Evolutionary conservation across 92 coral and sea anemone species (phyloP).

Genomic region (Porites lobata): DNA sequence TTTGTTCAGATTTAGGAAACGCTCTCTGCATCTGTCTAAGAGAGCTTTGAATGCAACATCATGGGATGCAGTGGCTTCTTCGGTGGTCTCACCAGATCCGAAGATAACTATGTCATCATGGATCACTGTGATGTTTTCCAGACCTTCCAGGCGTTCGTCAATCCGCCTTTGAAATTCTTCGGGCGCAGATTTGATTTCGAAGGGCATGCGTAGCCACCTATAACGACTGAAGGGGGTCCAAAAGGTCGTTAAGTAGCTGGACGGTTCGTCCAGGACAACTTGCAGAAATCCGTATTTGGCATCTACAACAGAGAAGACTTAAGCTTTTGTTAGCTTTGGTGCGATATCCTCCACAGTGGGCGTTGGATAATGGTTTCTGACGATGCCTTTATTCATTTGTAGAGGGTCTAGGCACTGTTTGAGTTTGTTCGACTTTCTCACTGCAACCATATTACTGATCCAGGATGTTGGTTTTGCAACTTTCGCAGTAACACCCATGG

Average conservation of each 20-base stretch:
- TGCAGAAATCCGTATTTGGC: conserved; percentile 70
- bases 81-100: conserved; percentile 41
- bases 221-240: too few relatives aligned
- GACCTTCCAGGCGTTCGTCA: conserved; percentile 67
- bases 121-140: conserved; percentile 49
- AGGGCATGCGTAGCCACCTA: conserved; percentile 62
- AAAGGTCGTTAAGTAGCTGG: conserved; percentile 64
- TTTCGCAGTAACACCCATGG: neutral
- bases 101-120: conserved; percentile 49
- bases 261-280: conserved; percentile 60
- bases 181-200: conserved; percentile 54
- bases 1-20: conserved; percentile 62
- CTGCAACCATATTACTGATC: too few relatives aligned
- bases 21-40: conserved; percentile 63
- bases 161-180: conserved; percentile 69
- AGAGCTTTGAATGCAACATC: conserved; percentile 52
- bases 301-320: neutral
- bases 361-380: conserved; percentile 39
- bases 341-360: neutral
- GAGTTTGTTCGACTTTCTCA: too few relatives aligned
- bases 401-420: neutral
- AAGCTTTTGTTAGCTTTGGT: too few relatives aligned
- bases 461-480: neutral
- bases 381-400: neutral
- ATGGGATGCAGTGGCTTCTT: conserved; percentile 37